phyloP scores from a whole-genome alignment of 2,888 invertebrate species.

The Furcula furcula region DNA sequence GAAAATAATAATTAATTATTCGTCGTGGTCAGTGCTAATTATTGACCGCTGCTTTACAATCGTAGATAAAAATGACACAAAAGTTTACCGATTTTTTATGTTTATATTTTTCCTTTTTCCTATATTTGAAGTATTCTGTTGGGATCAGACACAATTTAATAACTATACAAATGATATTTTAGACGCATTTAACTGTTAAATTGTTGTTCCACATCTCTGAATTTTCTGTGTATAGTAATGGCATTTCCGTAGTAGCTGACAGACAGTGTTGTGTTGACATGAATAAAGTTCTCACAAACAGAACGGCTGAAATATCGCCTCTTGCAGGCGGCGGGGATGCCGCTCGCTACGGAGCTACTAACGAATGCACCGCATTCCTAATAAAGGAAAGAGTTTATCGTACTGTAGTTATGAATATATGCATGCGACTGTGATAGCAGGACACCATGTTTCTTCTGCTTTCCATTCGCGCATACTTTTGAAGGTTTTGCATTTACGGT shows the following conservation, averaged over 20 bases:
- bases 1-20: no score
- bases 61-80: no score
- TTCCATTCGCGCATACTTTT: not conserved
- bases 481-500: not conserved
- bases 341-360: slow-evolving; percentile 42
- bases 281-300: slow-evolving; percentile 69
- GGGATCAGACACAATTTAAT: no score
- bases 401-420: slow-evolving; percentile 18
- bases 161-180: no score
- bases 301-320: slow-evolving; percentile 60
- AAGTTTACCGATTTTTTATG: no score
- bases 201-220: no score
- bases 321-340: slow-evolving; percentile 62
- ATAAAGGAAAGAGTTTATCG: slow-evolving; percentile 41
- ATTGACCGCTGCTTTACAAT: no score
- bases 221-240: slow-evolving; percentile 41
- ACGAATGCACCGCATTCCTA: slow-evolving; percentile 36
- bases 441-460: slow-evolving; percentile 1
- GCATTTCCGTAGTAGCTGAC: slow-evolving; percentile 47
- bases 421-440: slow-evolving; percentile 1
- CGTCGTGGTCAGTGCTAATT: no score
- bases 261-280: slow-evolving; percentile 55
- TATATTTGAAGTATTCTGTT: no score
- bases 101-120: no score
- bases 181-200: no score